Evolutionary conservation across 2,888 invertebrate species (phyloP), one percentile per base, ranked within the genome.

Genomic region (Pterobdella sp.): DNA sequence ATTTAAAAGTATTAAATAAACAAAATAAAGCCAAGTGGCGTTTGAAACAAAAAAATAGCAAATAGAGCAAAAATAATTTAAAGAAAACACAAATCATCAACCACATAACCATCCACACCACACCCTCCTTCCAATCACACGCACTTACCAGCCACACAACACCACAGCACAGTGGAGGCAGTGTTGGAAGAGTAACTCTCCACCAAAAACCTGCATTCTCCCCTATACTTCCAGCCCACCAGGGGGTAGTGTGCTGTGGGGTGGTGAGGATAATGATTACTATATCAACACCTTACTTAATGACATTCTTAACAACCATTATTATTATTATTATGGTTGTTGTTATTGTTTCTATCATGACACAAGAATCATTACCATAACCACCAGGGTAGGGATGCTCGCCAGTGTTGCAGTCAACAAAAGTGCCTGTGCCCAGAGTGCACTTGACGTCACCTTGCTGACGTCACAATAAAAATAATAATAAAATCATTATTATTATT

Each of bases 181-280:
- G 92, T 91, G 81, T 96, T 94, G 77, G 91, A 90, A 10, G 92
- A 90, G 0, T 90, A 87, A 0, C 93, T 94, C 83, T 97, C 96
- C 0, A 90, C 90, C 52, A 91, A 86, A 82, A 89, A 94, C 1
- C 80, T 80, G 18, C 79, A 36, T 78, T 88, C 87, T 29, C 85
- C 83, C 2, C 86, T 84, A 49, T 88, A 85, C 77, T 87, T 87
- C 95, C 96, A 97, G 0, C 90, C 95, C 49, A 96, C 90, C 34
- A 96, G 84, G 0, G 97, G 96, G 84, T 94, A 94, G 52, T 94
- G 86, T 0, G 94, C 88, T 88, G 75, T 0, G 32, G 14, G 35
- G n/a, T 7, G 65, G n/a, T 3, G 14, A 35, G 4, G 35, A 26
- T n/a, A 63, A 63, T 63, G 26, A 63, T 26, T 14, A 26, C 10